Conservation (phyloP, 2,113 vertebrate genomes). For the Clarias magur region DNA sequence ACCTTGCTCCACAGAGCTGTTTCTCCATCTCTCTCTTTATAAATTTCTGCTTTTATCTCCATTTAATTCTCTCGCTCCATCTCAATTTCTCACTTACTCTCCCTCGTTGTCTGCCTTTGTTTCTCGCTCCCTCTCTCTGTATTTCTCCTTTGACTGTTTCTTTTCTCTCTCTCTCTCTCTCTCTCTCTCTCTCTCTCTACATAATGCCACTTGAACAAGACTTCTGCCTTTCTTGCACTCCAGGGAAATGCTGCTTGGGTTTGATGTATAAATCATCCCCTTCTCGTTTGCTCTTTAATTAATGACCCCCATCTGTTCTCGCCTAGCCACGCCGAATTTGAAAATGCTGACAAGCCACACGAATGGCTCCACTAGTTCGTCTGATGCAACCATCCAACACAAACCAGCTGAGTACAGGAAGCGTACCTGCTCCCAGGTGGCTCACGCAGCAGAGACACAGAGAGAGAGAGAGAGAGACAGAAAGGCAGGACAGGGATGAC, state of each 20-base stretch:
- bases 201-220: slow-evolving; percentile 15
- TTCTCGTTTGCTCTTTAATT: slow-evolving; percentile 51
- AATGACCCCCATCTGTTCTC: slow-evolving; percentile 55
- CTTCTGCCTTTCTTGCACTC: slow-evolving; percentile 30
- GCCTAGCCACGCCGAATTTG: slow-evolving; percentile 62
- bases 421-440: slow-evolving; percentile 32
- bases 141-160: neutral
- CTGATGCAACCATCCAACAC: slow-evolving; percentile 40
- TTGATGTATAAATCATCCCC: slow-evolving; percentile 55
- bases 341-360: slow-evolving; percentile 51
- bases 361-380: slow-evolving; percentile 5
- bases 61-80: slow-evolving; percentile 3
- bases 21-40: neutral
- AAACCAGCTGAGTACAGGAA: slow-evolving; percentile 26
- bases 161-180: neutral
- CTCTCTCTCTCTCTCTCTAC: neutral
- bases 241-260: slow-evolving; percentile 27
- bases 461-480: slow-evolving; percentile 3
- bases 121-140: neutral
- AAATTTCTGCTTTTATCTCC: slow-evolving; percentile 2
- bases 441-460: slow-evolving; percentile 10
- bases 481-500: neutral
- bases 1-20: slow-evolving; percentile 31
- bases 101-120: neutral
- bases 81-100: neutral